Evolutionary conservation across 2,888 invertebrate genomes (phyloP), one percentile per base, ranked within the genome.

Genomic region (Melieria omissa): DNA sequence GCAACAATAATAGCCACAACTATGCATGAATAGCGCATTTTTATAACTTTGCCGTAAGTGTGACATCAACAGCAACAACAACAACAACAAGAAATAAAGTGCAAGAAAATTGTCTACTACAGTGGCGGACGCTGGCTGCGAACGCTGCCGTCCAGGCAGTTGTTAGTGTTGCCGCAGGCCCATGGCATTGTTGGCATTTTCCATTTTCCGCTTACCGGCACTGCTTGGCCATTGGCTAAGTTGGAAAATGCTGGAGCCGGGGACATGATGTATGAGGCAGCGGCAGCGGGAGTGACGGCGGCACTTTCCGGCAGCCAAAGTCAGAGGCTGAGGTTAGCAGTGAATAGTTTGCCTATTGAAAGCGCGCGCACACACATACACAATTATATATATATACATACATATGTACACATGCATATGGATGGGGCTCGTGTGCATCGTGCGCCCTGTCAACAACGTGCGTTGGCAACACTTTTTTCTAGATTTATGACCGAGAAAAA

Each of bases 401-500:
- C n/a, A 3, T 55, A n/a, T 57, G 14, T 29, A 65, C 6, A 7
- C 6, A 64, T 10, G 52, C 16, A 41, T 7, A 41, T 29, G 46
- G n/a, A 57, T n/a, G 14, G 16, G 10, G 46, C 62, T 46, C 62
- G 47, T 47, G n/a, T 58, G 58, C 49, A 42, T 41, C n/a, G 46
- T 58, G 58, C 45, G n/a, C 47, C n/a, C 29, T 66, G 54, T 45
- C 41, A 5, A 29, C 66, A 47, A 10, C 58, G 46, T 58, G 29
- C 49, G 47, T 58, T 58, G 54, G n/a, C 16, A 12, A n/a, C 42
- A 16, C 12, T 69, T 63, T 14, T 29, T 47, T 45, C 14, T 54
- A 62, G 69, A 69, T 69, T 69, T 69, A 69, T 62, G 69, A 47
- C 45, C 52, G 46, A 69, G 61, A 42, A 69, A 66, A 63, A 69